phyloP scores from a whole-genome alignment of 2,113 vertebrate species.

The Epinephelus lanceolatus region DNA sequence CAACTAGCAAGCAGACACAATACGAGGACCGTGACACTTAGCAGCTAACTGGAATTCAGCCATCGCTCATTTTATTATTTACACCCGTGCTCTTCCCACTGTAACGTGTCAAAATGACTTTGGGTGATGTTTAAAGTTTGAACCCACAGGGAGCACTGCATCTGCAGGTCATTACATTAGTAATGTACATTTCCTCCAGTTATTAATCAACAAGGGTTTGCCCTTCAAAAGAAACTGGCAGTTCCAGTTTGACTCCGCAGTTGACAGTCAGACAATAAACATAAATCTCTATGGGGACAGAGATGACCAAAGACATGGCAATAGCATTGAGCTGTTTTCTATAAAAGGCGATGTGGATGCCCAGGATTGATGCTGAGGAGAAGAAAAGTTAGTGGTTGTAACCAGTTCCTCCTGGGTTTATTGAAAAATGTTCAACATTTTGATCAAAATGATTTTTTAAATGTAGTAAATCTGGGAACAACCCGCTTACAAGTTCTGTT shows the following conservation, averaged over 20 bases:
- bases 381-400: background rate
- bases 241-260: slow-evolving; percentile 5
- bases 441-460: background rate
- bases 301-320: slow-evolving; percentile 21
- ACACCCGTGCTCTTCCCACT: background rate
- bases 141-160: slow-evolving; percentile 2
- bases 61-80: background rate
- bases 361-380: background rate
- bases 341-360: background rate
- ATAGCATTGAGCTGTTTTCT: background rate
- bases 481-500: background rate
- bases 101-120: background rate
- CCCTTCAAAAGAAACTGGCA: slow-evolving; percentile 1
- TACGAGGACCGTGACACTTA: background rate
- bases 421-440: background rate
- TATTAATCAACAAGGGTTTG: slow-evolving; percentile 4
- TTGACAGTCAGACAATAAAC: background rate
- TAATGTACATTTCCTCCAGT: background rate
- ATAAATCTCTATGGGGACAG: slow-evolving; percentile 1
- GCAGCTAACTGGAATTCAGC: slow-evolving; percentile 1
- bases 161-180: slow-evolving; percentile 4
- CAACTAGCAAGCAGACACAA: background rate
- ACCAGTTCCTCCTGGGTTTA: background rate
- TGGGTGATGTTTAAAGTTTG: background rate
- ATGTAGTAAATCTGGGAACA: background rate